These are phyloP conservation scores for Mercenaria mercenaria DNA, from an alignment of 1,140 invertebrate species.

Conservation along the genomic window DNA sequence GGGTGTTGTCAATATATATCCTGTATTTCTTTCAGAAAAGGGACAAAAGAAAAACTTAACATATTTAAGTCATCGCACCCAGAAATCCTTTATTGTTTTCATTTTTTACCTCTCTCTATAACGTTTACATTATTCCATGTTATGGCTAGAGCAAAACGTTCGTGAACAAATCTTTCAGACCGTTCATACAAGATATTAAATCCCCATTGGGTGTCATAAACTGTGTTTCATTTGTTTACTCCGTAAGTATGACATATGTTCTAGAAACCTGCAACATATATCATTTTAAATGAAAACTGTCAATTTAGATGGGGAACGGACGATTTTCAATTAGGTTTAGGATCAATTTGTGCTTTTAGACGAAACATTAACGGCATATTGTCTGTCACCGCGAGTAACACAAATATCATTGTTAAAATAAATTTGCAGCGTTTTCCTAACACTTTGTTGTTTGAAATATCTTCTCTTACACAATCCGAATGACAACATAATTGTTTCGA, in stretches of 20 bases:
- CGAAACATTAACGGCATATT: background rate
- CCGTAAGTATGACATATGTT: conserved; percentile 35
- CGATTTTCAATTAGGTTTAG: background rate
- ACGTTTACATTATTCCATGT: too few species aligned
- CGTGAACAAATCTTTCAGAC: conserved; percentile 34
- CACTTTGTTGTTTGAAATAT: too few species aligned
- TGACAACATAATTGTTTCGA: too few species aligned
- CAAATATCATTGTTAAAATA: too few species aligned
- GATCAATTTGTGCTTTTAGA: background rate
- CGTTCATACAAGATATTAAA: conserved; percentile 2
- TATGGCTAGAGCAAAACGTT: background rate
- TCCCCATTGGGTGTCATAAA: conserved; percentile 31
- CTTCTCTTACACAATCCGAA: too few species aligned
- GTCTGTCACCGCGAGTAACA: conserved; percentile 8
- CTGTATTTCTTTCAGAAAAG: too few species aligned
- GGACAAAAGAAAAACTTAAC: too few species aligned
- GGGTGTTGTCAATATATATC: too few species aligned
- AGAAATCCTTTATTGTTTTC: too few species aligned
- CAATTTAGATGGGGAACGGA: conserved; percentile 10
- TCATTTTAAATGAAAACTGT: conserved; percentile 33
- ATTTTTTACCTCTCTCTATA: too few species aligned
- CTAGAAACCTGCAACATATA: conserved; percentile 11
- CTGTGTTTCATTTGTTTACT: conserved; percentile 15
- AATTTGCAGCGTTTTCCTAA: too few species aligned
- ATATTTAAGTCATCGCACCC: too few species aligned